phyloP scores from a whole-genome alignment of 2,797 vertebrate species.

The Hipposideros larvatus region DNA sequence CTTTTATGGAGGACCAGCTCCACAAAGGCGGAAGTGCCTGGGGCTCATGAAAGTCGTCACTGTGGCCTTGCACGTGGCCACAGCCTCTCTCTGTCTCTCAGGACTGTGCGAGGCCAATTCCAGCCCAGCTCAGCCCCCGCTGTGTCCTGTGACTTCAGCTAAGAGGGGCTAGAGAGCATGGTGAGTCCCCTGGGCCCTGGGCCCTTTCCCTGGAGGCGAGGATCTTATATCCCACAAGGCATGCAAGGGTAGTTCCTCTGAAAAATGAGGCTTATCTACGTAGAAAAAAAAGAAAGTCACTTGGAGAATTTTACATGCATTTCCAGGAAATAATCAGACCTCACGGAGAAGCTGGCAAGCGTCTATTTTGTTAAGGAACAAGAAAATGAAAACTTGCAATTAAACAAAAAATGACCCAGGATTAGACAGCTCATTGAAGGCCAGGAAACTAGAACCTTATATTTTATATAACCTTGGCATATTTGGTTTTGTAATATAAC shows the following conservation, averaged over 20 bases:
- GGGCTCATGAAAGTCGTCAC: background rate
- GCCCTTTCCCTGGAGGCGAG: background rate
- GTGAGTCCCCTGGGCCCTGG: background rate
- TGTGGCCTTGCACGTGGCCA: background rate
- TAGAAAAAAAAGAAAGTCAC: background rate
- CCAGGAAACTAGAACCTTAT: background rate
- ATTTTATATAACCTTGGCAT: background rate
- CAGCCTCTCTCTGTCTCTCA: background rate
- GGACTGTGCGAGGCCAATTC: background rate
- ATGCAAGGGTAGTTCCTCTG: background rate
- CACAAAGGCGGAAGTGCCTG: too few species aligned
- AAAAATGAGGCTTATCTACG: background rate
- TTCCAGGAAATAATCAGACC: conserved; percentile 12
- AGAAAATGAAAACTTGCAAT: background rate
- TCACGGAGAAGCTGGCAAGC: background rate
- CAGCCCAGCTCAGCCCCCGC: background rate
- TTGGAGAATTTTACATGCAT: conserved; percentile 31
- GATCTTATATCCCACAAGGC: background rate
- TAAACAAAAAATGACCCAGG: background rate
- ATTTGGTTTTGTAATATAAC: conserved; percentile 40
- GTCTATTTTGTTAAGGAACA: background rate
- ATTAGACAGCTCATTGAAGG: background rate
- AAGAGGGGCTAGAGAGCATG: background rate
- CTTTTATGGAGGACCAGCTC: background rate
- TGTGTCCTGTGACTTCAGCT: background rate